Percentiles rank a stretch among this genome's conserved stretches.
phyloP scores from a whole-genome alignment of 2,113 vertebrate species.

The Prinia subflava region DNA sequence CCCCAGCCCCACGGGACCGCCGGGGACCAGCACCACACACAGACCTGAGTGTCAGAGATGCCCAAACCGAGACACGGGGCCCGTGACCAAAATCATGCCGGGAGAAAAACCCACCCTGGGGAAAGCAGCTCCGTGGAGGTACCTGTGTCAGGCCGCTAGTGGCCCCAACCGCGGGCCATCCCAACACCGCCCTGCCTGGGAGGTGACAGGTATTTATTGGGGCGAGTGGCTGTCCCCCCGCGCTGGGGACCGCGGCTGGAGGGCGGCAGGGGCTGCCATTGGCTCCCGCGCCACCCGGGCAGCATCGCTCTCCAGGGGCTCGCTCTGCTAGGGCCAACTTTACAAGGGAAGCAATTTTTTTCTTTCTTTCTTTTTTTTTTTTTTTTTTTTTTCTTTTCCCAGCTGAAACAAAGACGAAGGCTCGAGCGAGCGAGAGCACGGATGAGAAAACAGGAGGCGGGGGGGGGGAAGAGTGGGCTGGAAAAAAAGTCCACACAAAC shows the following conservation, averaged over 20 bases:
- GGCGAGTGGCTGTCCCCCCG: neutral
- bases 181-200: neutral
- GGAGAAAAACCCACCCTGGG: neutral
- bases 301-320: conserved; percentile 51
- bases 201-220: conserved; percentile 5
- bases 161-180: neutral
- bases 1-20: neutral
- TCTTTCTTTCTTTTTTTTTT: neutral
- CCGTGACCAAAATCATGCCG: neutral
- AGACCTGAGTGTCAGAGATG: neutral
- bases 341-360: conserved; percentile 24
- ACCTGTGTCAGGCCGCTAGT: neutral
- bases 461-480: neutral
- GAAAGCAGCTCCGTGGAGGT: neutral
- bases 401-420: conserved; percentile 27
- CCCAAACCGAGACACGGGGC: neutral
- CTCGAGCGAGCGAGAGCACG: neutral
- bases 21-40: neutral
- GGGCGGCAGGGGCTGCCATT: neutral
- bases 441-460: neutral
- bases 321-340: conserved; percentile 68
- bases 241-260: neutral
- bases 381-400: neutral
- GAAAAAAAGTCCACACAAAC: neutral
- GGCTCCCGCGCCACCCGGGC: conserved; percentile 9